Evolutionary conservation across 2,888 invertebrate genomes (phyloP).

Genomic region (Lasioglossum figueresi): DNA sequence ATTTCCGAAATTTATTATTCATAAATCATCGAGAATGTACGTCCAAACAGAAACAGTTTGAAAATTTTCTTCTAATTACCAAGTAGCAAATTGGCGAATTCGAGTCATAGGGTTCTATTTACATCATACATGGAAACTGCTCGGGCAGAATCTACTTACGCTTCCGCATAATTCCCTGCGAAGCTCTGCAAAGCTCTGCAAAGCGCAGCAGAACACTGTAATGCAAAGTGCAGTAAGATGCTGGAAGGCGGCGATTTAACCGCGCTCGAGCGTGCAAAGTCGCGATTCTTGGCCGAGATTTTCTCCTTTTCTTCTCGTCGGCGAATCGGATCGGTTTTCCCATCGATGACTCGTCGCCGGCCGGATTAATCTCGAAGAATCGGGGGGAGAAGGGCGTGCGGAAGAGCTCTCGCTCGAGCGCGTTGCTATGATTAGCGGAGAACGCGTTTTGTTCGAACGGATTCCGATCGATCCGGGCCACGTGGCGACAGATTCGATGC

Average conservation of each 20-base stretch:
- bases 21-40: too few relatives aligned
- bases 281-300: constrained; percentile 16
- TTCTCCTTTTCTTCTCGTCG: not conserved
- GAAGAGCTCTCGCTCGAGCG: constrained; percentile 39
- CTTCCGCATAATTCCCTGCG: not conserved
- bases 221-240: not conserved
- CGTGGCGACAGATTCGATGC: constrained; percentile 1
- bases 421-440: constrained; percentile 49
- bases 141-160: not conserved
- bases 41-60: not conserved
- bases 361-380: constrained; percentile 42
- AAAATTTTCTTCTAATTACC: not conserved
- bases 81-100: not conserved
- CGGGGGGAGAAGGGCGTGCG: constrained; percentile 29
- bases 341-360: constrained; percentile 18
- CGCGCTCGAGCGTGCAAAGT: not conserved
- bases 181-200: not conserved
- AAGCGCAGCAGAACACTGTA: not conserved
- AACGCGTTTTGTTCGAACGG: constrained; percentile 22
- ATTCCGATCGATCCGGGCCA: constrained; percentile 13
- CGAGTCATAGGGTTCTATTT: not conserved
- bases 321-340: constrained; percentile 15
- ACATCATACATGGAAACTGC: not conserved
- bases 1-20: too few relatives aligned
- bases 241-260: not conserved